A percentile compares a stretch with the other conserved stretches of the same genome.
Conservation (phyloP, 2,797 vertebrate genomes). For the Carduelis carduelis region DNA sequence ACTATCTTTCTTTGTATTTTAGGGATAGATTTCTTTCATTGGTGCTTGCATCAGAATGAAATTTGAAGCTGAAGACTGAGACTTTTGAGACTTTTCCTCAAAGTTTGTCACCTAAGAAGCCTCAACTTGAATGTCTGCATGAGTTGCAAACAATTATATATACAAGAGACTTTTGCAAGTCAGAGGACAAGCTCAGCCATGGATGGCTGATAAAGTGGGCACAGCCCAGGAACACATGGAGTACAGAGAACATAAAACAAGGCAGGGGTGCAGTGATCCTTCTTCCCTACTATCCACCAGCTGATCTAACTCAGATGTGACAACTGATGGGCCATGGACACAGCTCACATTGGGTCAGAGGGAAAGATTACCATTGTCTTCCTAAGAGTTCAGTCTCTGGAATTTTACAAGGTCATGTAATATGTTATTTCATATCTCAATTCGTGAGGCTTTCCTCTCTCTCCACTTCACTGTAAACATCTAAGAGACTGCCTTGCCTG, state of each 20-base stretch:
- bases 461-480: neutral
- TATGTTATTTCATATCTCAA: neutral
- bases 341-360: accelerated
- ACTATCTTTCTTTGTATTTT: neutral
- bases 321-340: accelerated
- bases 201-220: accelerated
- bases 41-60: neutral
- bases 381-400: neutral
- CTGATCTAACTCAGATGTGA: neutral
- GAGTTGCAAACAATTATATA: neutral
- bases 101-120: neutral
- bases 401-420: neutral
- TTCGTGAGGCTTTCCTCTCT: neutral
- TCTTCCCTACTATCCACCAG: neutral
- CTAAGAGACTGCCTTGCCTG: neutral
- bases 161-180: neutral
- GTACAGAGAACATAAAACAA: neutral
- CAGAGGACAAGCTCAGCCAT: neutral
- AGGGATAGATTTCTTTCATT: neutral
- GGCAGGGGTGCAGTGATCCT: neutral
- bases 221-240: neutral
- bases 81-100: neutral
- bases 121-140: neutral
- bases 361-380: neutral
- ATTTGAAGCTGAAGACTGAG: neutral